Percentiles rank a stretch among this genome's conserved stretches.
These are phyloP conservation scores for Meriones psammophilus DNA, from an alignment of 2,797 vertebrate species.

Conservation along the genomic window DNA sequence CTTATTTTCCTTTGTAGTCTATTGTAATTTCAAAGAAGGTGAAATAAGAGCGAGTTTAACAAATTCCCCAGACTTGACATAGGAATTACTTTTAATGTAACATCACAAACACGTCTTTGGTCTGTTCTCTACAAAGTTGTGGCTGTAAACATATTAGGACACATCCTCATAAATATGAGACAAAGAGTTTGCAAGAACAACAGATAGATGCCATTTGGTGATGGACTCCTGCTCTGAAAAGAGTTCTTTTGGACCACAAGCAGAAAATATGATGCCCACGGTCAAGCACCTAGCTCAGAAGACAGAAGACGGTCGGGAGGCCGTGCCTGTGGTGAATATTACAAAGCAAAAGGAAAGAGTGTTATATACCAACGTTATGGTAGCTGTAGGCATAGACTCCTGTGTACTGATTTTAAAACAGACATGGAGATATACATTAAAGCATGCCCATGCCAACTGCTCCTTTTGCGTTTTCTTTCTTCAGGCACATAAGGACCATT, in stretches of 20 bases:
- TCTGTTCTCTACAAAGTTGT: slow-evolving; percentile 48
- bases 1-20: background rate
- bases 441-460: background rate
- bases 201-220: background rate
- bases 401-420: background rate
- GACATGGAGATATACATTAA: background rate
- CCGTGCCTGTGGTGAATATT: background rate
- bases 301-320: background rate
- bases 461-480: background rate
- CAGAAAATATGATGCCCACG: background rate
- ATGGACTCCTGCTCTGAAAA: slow-evolving; percentile 22
- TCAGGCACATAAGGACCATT: background rate
- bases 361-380: background rate
- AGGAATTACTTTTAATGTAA: slow-evolving; percentile 44
- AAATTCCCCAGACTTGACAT: slow-evolving; percentile 50
- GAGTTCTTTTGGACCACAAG: background rate
- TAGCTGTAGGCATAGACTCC: background rate
- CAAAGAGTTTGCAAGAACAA: background rate
- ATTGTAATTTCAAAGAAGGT: slow-evolving; percentile 47
- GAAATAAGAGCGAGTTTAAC: slow-evolving; percentile 21
- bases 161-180: slow-evolving; percentile 9
- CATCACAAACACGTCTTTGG: slow-evolving; percentile 27
- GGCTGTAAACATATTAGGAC: slow-evolving; percentile 52
- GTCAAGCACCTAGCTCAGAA: background rate
- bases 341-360: background rate